Evolutionary conservation across 2,797 vertebrate genomes (phyloP).

Genomic region (Adelosebastes latens): DNA sequence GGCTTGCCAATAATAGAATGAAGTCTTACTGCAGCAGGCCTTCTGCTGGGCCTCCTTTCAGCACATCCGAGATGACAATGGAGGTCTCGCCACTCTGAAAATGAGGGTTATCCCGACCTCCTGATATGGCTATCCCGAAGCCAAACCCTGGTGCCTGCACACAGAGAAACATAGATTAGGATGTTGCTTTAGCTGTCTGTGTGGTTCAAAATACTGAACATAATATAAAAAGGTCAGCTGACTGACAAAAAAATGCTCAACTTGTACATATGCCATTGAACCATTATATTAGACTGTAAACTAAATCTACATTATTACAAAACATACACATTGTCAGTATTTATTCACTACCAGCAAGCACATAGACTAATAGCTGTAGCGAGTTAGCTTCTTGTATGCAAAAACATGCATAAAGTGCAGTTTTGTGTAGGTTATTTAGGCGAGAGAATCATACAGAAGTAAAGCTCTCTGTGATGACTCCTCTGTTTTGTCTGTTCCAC

Average conservation of each 20-base stretch:
- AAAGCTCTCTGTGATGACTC: not conserved
- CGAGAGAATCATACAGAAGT: slow-evolving; percentile 13
- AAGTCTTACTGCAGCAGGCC: slow-evolving; percentile 94
- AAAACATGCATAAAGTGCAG: not conserved
- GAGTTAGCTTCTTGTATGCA: not conserved
- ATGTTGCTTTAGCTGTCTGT: not conserved
- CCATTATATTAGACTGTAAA: not conserved
- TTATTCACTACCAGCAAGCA: not conserved
- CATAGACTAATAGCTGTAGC: not conserved
- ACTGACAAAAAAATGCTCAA: not conserved
- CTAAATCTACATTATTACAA: not conserved
- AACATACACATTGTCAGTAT: not conserved
- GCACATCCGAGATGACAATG: slow-evolving; percentile 98
- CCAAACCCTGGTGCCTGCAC: slow-evolving; percentile 97
- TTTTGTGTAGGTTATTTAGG: not conserved
- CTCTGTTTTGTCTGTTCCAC: slow-evolving; percentile 8
- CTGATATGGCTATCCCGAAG: slow-evolving; percentile 99
- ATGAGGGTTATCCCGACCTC: slow-evolving; percentile 98
- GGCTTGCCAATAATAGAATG: slow-evolving; percentile 12
- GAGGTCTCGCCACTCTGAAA: slow-evolving; percentile 99
- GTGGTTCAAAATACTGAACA: not conserved
- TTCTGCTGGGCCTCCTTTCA: slow-evolving; percentile 98
- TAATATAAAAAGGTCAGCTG: not conserved
- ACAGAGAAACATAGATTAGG: slow-evolving; percentile 22
- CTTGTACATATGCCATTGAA: not conserved